These are phyloP conservation scores for Drosophila colorata DNA, from an alignment of 2,888 invertebrate species.

Conservation along the genomic window DNA sequence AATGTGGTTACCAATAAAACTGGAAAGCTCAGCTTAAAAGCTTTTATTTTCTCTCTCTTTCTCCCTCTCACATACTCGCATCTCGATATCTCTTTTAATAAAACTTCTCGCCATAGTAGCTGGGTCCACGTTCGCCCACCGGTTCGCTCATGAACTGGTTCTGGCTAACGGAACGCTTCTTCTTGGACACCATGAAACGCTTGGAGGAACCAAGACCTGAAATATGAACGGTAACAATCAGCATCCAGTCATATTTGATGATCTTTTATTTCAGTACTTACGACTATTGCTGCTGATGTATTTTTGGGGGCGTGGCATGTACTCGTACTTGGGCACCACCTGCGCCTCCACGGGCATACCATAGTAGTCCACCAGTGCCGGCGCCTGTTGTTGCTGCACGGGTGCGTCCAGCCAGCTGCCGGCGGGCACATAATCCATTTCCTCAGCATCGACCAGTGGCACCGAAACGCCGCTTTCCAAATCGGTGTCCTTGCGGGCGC, in stretches of 20 bases:
- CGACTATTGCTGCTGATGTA: constrained; percentile 74
- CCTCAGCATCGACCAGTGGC: constrained; percentile 68
- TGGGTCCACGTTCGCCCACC: constrained; percentile 77
- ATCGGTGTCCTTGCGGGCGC: constrained; percentile 83
- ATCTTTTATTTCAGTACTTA: constrained; percentile 71
- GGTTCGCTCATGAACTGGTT: constrained; percentile 77
- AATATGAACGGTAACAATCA: not conserved
- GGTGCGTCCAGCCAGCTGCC: constrained; percentile 80
- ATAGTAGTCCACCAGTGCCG: constrained; percentile 82
- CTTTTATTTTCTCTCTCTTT: constrained; percentile 33
- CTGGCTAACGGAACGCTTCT: constrained; percentile 83
- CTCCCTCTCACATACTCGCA: not conserved
- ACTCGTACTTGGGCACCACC: constrained; percentile 82
- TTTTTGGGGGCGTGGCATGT: constrained; percentile 81
- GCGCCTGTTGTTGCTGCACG: constrained; percentile 46
- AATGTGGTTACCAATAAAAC: constrained; percentile 44
- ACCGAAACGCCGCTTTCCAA: constrained; percentile 56
- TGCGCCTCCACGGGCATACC: constrained; percentile 83
- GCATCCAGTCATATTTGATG: not conserved
- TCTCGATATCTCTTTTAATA: constrained; percentile 60
- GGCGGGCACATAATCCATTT: constrained; percentile 67
- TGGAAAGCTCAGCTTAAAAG: constrained; percentile 48
- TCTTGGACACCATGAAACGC: constrained; percentile 85
- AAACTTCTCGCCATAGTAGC: constrained; percentile 79
- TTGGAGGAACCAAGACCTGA: constrained; percentile 79